Evolutionary conservation across 2,888 invertebrate species (phyloP), one percentile per base, ranked within the genome.

Genomic region (Agrotis exclamationis): DNA sequence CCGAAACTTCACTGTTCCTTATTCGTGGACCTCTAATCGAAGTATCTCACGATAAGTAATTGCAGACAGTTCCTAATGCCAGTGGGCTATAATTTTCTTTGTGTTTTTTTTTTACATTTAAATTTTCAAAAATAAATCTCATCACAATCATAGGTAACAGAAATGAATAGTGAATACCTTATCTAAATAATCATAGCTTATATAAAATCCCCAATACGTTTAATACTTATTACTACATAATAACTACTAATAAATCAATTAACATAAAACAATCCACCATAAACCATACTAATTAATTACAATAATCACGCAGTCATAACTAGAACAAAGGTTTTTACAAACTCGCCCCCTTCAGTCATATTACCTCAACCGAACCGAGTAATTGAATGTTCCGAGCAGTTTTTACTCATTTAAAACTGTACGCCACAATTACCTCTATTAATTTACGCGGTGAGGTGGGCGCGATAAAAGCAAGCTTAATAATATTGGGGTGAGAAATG

Each of bases 381-480:
- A 87, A 86, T 87, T 87, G 80, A 88, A 87, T 86, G 83, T 83
- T 83, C 76, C 68, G 72, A 77, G 70, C 86, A 85, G 81, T 89
- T 90, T 89, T 90, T 88, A 89, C 86, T 88, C 87, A 89, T 90
- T 91, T 87, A 88, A 90, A 90, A 90, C 85, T 84, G 84, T 83
- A 82, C 82, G 79, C 81, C 84, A 77, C 85, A 87, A 91, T 91
- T 88, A 90, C 88, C 88, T 86, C 88, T 91, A 90, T 92, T 91
- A 91, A 92, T 92, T 92, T 88, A 87, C 83, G 87, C 83, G 74
- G 79, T 54, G 86, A 89, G 88, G 89, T 90, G 86, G 86, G 85
- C 84, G 84, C 86, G 90, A 91, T 92, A 92, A 92, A 93, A 89
- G 91, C 89, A 83, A 85, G 87, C 89, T 89, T 90, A 90, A 91